Conservation (phyloP, 2,888 invertebrate species). For the Plemyria rubiginata region DNA sequence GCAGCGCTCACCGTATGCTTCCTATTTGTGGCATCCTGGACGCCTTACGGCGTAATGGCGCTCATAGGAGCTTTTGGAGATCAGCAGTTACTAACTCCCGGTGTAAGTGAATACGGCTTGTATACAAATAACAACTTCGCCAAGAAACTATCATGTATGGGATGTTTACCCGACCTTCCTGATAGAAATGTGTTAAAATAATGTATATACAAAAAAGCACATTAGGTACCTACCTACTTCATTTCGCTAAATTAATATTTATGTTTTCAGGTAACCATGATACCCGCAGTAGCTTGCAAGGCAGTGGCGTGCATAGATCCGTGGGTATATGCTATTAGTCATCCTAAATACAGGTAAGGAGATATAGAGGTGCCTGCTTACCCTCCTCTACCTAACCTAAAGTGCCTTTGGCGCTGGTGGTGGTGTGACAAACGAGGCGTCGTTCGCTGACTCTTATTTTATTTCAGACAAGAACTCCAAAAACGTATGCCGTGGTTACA, state of each 20-base stretch:
- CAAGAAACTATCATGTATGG: no score
- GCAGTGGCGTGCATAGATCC: constrained; percentile 96
- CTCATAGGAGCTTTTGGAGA: constrained; percentile 93
- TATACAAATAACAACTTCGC: no score
- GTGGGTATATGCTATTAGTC: constrained; percentile 95
- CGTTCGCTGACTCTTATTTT: neutral
- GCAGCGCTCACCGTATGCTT: constrained; percentile 95
- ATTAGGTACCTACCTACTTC: neutral
- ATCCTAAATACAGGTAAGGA: constrained; percentile 94
- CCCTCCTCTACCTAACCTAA: no score
- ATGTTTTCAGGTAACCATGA: constrained; percentile 88
- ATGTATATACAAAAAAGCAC: no score
- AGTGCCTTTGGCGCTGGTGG: no score
- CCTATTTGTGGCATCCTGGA: constrained; percentile 94
- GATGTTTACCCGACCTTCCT: no score
- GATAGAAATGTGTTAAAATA: no score
- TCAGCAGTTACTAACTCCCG: constrained; percentile 88
- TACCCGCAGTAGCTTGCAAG: constrained; percentile 94
- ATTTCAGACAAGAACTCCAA: constrained; percentile 89
- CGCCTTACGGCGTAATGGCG: constrained; percentile 93
- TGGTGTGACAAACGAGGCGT: no score
- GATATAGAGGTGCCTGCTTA: neutral
- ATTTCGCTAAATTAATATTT: neutral
- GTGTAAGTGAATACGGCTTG: constrained; percentile 53
- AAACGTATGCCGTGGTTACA: constrained; percentile 92